Conservation (phyloP, 2,113 vertebrate genomes). For the Delphinus delphis region DNA sequence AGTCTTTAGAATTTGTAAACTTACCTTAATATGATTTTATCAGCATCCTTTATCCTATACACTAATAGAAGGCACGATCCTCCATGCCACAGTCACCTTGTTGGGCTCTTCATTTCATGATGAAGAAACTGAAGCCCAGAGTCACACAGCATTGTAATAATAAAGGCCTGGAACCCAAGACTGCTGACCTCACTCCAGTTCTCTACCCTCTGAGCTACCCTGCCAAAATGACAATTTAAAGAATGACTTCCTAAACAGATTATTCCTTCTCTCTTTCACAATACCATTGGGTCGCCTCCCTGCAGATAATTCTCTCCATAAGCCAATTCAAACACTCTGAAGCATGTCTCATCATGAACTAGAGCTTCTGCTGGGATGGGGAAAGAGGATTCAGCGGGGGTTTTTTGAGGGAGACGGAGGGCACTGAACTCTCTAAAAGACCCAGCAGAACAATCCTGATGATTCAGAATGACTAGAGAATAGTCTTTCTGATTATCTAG, state of each 20-base stretch:
- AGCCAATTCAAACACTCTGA: neutral
- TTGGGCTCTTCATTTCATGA: neutral
- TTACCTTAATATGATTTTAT: neutral
- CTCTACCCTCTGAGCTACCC: neutral
- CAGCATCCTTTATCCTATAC: neutral
- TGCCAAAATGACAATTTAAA: neutral
- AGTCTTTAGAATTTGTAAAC: neutral
- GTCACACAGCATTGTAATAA: neutral
- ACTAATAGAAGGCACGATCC: neutral
- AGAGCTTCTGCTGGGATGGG: neutral
- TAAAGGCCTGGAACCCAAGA: neutral
- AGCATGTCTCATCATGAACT: neutral
- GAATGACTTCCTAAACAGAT: neutral
- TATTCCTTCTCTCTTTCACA: neutral
- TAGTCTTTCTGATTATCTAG: neutral
- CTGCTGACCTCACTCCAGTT: neutral
- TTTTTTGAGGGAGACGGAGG: neutral
- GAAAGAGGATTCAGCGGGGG: fast-evolving
- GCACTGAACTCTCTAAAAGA: neutral
- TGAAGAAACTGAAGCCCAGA: neutral
- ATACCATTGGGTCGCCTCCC: neutral
- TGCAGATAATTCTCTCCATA: neutral
- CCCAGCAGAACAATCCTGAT: neutral
- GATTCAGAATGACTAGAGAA: neutral
- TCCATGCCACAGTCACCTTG: neutral